A percentile compares a stretch with the other conserved stretches of the same genome.
Conservation (phyloP, 2,113 vertebrate species). For the Hydropotes inermis region DNA sequence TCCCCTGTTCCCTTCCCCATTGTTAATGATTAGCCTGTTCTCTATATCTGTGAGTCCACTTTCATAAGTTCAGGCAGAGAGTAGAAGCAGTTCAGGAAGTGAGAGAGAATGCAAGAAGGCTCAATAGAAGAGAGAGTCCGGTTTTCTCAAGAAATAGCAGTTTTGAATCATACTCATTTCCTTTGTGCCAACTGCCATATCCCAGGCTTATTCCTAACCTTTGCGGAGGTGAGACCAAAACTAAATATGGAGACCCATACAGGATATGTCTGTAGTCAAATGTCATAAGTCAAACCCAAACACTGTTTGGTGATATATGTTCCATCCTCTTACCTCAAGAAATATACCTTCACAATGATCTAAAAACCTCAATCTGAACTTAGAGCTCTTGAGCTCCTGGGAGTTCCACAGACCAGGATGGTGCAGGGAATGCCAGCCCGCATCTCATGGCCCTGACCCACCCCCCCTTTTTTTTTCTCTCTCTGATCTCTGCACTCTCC, state of each 20-base stretch:
- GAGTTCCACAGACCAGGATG: not conserved
- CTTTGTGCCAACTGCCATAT: not conserved
- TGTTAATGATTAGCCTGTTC: not conserved
- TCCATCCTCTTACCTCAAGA: not conserved
- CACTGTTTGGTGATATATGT: not conserved
- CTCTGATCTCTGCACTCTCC: not conserved
- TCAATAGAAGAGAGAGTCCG: not conserved
- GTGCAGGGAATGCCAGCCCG: fast-evolving
- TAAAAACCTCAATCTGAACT: not conserved
- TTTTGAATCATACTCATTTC: not conserved
- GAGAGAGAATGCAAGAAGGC: not conserved
- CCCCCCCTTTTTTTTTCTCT: not conserved
- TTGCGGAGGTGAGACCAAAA: not conserved
- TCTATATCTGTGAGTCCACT: not conserved
- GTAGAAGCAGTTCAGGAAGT: not conserved
- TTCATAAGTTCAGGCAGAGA: not conserved
- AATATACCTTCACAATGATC: not conserved
- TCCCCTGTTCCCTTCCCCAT: not conserved
- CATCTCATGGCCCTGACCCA: not conserved
- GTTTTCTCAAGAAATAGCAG: not conserved
- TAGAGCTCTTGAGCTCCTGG: not conserved
- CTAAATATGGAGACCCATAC: not conserved
- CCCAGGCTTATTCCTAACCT: not conserved
- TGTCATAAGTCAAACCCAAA: not conserved
- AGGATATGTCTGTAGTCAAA: not conserved